Percentiles rank a stretch among this genome's conserved stretches.
phyloP scores from a whole-genome alignment of 2,113 vertebrate species.

The Hemibagrus wyckioides region DNA sequence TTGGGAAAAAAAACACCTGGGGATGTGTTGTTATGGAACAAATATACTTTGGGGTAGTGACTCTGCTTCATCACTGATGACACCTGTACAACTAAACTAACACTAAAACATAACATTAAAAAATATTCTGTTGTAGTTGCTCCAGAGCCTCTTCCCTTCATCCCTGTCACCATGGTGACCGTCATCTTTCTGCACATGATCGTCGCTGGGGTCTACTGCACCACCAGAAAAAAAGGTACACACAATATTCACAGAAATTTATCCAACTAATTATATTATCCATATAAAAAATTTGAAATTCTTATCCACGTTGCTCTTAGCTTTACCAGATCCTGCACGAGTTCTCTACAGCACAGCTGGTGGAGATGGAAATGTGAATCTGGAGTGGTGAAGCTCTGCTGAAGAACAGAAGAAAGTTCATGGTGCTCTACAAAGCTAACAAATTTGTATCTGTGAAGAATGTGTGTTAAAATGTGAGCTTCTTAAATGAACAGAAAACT shows the following conservation, averaged over 20 bases:
- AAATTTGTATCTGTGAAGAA: no score
- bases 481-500: no score
- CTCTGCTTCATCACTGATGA: no score
- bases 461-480: no score
- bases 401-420: no score
- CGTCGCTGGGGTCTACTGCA: slow-evolving; percentile 11
- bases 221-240: slow-evolving; percentile 5
- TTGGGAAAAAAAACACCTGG: no score
- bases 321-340: background rate
- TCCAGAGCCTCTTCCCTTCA: background rate
- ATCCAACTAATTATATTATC: background rate
- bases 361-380: background rate
- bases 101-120: no score
- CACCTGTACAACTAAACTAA: no score
- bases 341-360: background rate
- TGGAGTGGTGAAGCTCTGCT: background rate
- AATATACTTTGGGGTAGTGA: no score
- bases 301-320: background rate
- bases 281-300: background rate
- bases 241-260: background rate
- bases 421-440: no score
- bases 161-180: background rate
- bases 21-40: no score
- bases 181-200: slow-evolving; percentile 17
- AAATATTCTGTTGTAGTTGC: background rate